A percentile compares a stretch with the other conserved stretches of the same genome.
phyloP scores from a whole-genome alignment of 2,797 vertebrate species.

The Eulemur albifrons region DNA sequence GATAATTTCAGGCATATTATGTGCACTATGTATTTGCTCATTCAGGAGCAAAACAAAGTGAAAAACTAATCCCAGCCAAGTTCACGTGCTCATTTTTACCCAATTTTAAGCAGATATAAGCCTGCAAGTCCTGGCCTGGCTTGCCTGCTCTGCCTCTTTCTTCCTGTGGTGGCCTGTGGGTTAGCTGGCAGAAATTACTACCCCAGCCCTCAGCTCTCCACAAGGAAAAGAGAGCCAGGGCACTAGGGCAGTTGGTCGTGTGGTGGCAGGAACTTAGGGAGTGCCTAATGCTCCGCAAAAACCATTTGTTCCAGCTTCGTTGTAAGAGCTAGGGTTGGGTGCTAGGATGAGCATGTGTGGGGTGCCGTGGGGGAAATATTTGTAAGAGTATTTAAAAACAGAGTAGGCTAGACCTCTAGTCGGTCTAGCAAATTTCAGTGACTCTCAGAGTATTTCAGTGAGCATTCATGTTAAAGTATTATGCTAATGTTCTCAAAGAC shows the following conservation, averaged over 20 bases:
- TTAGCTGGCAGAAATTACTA: background rate
- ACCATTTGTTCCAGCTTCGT: background rate
- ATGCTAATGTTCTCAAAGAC: background rate
- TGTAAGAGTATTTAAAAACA: background rate
- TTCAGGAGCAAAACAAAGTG: background rate
- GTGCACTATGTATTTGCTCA: background rate
- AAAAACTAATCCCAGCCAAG: background rate
- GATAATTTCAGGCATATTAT: background rate
- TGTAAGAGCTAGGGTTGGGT: background rate
- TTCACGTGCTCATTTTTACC: background rate
- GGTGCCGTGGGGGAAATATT: background rate
- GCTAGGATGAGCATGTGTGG: no score
- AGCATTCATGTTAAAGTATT: background rate
- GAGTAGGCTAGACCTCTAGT: background rate
- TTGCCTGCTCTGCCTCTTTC: background rate
- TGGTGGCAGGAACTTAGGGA: background rate
- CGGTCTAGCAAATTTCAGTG: background rate
- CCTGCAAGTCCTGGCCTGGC: background rate
- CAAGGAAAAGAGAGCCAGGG: background rate
- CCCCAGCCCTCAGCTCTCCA: background rate
- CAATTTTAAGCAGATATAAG: background rate
- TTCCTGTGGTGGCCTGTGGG: background rate
- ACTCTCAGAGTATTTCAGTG: background rate
- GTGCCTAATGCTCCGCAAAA: background rate
- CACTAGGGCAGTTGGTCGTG: background rate